Conservation (phyloP, 1,140 invertebrate species). For the Megalonaias nervosa region DNA sequence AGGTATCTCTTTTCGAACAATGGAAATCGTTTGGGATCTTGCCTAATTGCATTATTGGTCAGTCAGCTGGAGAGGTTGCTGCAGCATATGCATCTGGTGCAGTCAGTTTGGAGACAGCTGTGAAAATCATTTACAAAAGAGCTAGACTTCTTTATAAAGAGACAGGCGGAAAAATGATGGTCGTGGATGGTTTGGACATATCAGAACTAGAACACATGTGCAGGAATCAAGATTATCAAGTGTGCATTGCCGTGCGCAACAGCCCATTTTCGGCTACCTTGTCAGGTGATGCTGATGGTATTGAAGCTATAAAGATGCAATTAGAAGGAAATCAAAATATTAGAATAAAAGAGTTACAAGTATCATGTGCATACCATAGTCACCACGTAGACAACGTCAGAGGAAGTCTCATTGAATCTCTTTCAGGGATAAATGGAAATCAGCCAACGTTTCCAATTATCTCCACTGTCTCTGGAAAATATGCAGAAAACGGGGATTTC, state of each 20-base stretch:
- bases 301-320: conserved; percentile 19
- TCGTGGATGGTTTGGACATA: conserved; percentile 40
- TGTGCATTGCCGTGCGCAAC: conserved; percentile 51
- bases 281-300: conserved; percentile 45
- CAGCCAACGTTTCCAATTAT: conserved; percentile 7
- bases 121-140: conserved; percentile 36
- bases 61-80: conserved; percentile 42
- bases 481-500: conserved; percentile 7
- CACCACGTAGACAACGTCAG: conserved; percentile 11
- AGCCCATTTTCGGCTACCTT: conserved; percentile 49
- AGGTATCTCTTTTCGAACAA: conserved; percentile 26
- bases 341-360: conserved; percentile 24
- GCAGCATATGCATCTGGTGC: conserved; percentile 32
- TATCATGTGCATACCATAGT: conserved; percentile 47
- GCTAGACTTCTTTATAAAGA: conserved; percentile 26
- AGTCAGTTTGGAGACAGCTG: conserved; percentile 23
- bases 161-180: conserved; percentile 51
- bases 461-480: conserved; percentile 23
- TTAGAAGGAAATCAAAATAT: conserved; percentile 1
- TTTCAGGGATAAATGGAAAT: conserved; percentile 1
- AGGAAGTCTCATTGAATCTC: background rate
- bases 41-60: conserved; percentile 31
- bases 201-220: conserved; percentile 33
- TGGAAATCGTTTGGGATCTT: conserved; percentile 29
- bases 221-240: conserved; percentile 17